phyloP scores from a whole-genome alignment of 2,797 vertebrate species.

The Enoplosus armatus region DNA sequence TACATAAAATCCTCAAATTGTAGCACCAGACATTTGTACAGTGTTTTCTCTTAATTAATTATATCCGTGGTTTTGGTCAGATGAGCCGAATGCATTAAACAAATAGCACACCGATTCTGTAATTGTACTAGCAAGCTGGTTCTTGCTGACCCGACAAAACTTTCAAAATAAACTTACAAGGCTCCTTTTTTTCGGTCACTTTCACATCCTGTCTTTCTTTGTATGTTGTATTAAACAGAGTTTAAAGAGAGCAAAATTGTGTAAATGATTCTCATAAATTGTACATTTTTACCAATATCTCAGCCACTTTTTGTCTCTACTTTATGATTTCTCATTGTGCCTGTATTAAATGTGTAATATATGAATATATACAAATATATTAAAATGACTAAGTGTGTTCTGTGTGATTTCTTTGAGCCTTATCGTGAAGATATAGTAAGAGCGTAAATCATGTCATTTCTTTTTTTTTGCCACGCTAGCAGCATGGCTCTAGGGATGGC shows the following conservation, averaged over 20 bases:
- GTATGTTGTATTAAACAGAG: constrained; percentile 82
- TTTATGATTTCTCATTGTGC: constrained; percentile 86
- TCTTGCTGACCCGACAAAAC: constrained; percentile 91
- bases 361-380: constrained; percentile 91
- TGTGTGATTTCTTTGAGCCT: constrained; percentile 52
- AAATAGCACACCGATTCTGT: constrained; percentile 40
- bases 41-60: constrained; percentile 23
- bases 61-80: constrained; percentile 20
- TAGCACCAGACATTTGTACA: constrained; percentile 46
- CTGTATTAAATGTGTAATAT: constrained; percentile 91
- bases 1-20: constrained; percentile 59
- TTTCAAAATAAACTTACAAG: constrained; percentile 77
- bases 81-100: constrained; percentile 25
- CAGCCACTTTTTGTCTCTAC: constrained; percentile 86
- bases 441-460: neutral
- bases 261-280: constrained; percentile 93
- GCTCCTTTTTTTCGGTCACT: constrained; percentile 72
- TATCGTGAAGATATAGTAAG: neutral
- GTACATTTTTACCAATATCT: constrained; percentile 91
- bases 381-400: constrained; percentile 75
- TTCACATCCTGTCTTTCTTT: constrained; percentile 85
- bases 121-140: constrained; percentile 92
- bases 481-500: neutral
- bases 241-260: constrained; percentile 85
- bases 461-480: neutral